phyloP scores from a whole-genome alignment of 1,140 invertebrate genomes.

The Lordiphosa collinella region DNA sequence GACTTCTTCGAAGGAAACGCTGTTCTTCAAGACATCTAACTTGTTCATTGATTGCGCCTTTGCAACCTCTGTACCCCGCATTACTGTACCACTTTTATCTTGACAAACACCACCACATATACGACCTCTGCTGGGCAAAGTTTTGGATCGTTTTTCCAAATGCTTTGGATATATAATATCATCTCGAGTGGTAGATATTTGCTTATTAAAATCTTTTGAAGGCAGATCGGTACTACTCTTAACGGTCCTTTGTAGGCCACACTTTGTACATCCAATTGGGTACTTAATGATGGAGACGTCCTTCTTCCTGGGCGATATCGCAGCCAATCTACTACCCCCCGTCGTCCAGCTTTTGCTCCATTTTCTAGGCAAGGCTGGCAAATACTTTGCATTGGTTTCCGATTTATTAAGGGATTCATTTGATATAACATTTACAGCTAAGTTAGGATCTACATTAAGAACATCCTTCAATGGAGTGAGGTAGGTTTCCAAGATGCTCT shows the following conservation, averaged over 20 bases:
- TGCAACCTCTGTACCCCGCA: too few species aligned
- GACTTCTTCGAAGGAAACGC: too few species aligned
- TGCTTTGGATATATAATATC: too few species aligned
- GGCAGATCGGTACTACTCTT: background rate
- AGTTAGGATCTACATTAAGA: background rate
- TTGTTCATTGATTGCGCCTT: too few species aligned
- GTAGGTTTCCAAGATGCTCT: background rate
- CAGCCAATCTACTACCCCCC: background rate
- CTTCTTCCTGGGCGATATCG: background rate
- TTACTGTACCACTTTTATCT: too few species aligned
- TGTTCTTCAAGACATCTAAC: too few species aligned
- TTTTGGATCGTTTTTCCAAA: too few species aligned
- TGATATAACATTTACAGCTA: background rate
- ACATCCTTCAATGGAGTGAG: too few species aligned
- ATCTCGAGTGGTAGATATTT: too few species aligned
- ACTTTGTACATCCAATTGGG: background rate
- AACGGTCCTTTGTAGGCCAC: background rate
- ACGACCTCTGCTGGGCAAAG: too few species aligned
- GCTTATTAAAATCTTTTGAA: too few species aligned
- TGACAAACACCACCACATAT: too few species aligned
- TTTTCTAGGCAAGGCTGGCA: background rate
- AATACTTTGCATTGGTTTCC: background rate
- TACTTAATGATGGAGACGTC: background rate
- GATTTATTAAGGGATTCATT: background rate
- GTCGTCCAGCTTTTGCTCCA: background rate